phyloP scores from a whole-genome alignment of 2,113 vertebrate genomes.

The Scopus umbretta region DNA sequence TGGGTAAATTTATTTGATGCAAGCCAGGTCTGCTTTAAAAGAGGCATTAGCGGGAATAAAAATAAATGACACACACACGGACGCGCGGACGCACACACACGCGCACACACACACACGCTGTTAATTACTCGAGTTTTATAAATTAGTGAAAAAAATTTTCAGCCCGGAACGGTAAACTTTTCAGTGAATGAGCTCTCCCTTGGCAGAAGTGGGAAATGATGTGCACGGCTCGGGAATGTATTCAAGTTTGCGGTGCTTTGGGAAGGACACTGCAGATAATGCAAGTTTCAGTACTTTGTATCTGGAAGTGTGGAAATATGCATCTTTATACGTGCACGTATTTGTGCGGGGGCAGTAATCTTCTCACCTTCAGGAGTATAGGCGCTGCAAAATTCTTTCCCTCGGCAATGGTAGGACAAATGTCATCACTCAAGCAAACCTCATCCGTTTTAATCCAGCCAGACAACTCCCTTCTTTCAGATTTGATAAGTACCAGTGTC shows the following conservation, averaged over 20 bases:
- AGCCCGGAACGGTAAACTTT: not conserved
- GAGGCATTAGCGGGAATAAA: not conserved
- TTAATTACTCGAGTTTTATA: not conserved
- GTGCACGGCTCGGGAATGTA: not conserved
- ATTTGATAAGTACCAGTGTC: slow-evolving; percentile 51
- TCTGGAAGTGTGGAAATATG: not conserved
- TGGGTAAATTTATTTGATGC: not conserved
- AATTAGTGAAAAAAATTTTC: not conserved
- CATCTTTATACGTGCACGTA: not conserved
- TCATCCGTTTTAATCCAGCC: slow-evolving; percentile 13
- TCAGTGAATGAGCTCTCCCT: not conserved
- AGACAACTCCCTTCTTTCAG: slow-evolving; percentile 31
- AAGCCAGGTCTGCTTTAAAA: not conserved
- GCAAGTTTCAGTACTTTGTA: not conserved
- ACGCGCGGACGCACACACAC: fast-evolving
- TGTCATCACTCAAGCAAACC: slow-evolving; percentile 37
- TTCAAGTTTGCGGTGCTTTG: slow-evolving; percentile 18
- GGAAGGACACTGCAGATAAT: slow-evolving; percentile 50
- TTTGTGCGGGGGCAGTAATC: not conserved
- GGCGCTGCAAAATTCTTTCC: not conserved
- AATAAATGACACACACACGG: not conserved
- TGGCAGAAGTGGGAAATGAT: not conserved
- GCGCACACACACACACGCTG: fast-evolving
- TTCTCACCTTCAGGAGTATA: not conserved
- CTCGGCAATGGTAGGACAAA: not conserved